These are phyloP conservation scores for Cyclura pinguis DNA, from an alignment of 2,797 vertebrate species.

Conservation along the genomic window DNA sequence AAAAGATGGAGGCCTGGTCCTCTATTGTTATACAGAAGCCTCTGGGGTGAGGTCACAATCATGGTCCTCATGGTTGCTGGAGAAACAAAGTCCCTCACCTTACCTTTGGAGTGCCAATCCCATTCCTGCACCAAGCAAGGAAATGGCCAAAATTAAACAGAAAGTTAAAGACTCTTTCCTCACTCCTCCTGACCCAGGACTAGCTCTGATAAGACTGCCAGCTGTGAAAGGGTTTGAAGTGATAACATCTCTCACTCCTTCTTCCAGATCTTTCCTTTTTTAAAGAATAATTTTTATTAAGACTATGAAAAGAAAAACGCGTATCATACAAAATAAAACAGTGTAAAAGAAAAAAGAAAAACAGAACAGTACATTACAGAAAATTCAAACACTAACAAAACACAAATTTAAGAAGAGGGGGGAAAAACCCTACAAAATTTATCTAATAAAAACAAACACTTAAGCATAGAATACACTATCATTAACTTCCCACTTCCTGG, in stretches of 20 bases:
- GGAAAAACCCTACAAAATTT: too few species aligned
- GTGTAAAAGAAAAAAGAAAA: too few species aligned
- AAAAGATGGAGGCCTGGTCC: background rate
- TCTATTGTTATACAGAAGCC: background rate
- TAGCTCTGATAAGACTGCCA: constrained; percentile 1
- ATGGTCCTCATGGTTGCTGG: background rate
- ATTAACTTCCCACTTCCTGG: too few species aligned
- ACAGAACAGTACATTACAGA: too few species aligned
- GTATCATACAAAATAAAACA: too few species aligned
- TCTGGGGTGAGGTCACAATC: background rate
- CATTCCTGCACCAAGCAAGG: too few species aligned
- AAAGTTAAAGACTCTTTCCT: background rate
- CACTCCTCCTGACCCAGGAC: background rate
- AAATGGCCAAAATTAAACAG: background rate
- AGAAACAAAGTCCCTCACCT: background rate
- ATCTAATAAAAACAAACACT: too few species aligned
- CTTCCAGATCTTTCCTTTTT: background rate
- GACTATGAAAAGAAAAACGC: too few species aligned
- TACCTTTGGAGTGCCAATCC: background rate
- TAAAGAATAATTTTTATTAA: too few species aligned
- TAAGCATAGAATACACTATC: too few species aligned
- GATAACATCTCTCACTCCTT: background rate
- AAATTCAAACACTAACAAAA: too few species aligned
- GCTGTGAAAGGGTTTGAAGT: background rate
- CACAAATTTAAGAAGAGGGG: too few species aligned